Percentiles rank a stretch among this genome's conserved stretches.
Evolutionary conservation across 2,113 vertebrate genomes (phyloP).

Genomic region (Columba janthina): DNA sequence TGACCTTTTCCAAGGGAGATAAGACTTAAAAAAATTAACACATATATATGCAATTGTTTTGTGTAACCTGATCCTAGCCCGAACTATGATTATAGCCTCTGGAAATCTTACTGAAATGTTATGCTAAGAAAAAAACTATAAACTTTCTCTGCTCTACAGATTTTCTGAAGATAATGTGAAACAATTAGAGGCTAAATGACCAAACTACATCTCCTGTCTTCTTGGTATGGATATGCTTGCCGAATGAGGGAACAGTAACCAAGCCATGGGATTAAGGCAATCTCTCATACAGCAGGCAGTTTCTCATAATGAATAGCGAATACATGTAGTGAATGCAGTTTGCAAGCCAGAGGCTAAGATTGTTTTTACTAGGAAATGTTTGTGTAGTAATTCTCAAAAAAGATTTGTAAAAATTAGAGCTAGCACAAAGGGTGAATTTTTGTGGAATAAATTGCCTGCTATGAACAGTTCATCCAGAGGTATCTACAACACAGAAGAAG

Average conservation of each 20-base stretch:
- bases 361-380: conserved; percentile 4
- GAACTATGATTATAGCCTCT: neutral
- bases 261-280: neutral
- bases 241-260: neutral
- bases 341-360: conserved; percentile 31
- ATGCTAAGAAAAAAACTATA: neutral
- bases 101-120: neutral
- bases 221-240: neutral
- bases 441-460: conserved; percentile 24
- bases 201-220: neutral
- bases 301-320: neutral
- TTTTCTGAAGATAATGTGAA: conserved; percentile 5
- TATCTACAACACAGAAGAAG: neutral
- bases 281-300: neutral
- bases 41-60: neutral
- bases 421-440: neutral
- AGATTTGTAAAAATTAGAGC: conserved; percentile 37
- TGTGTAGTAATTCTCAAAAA: conserved; percentile 18
- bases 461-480: neutral
- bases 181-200: neutral
- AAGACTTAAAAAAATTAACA: neutral
- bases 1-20: neutral
- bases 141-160: neutral
- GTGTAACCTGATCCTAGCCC: neutral
- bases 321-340: neutral